Base-by-base conservation (phyloP, 2,797 vertebrate species). In the Thamnophis elegans region DNA sequence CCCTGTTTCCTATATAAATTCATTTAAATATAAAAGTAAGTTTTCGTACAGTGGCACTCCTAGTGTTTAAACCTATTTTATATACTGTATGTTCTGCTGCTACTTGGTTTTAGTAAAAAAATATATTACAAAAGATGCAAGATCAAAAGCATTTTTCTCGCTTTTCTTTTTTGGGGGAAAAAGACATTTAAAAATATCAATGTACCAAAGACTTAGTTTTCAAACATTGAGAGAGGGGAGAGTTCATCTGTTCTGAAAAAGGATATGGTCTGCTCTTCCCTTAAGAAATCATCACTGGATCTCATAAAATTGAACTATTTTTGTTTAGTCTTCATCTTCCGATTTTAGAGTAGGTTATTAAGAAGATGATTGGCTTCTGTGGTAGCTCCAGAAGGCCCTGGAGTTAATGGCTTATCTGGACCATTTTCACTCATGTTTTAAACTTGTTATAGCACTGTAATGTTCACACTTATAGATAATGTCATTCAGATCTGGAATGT, bases 171-270 rank as follows among this genome's bases (percentile, higher is more conserved):
- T 87, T 20, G 42, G 26, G 3, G 56, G 2, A 54, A 88, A 82
- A 82, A 91, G 54, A 42, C 22, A 28, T 90, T 88, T 88, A 10
- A 47, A 88, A 32, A 65, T 90, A 88, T 88, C 92, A 20, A n/a
- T 88, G 88, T 91, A 93, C 55, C 16, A 14, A 58, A 93, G 47
- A 65, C 55, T 88, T 93, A 85, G 85, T 93, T 93, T 90, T 93
- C 85, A 60, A 82, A 88, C 73, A 22, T 42, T 78, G 36, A 78
- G 32, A 18, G 73, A 78, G 36, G 73, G 36, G 9, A 22, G 42
- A 42, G 32, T 42, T 78, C 36, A 78, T 18, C 73, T 42, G 20
- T 42, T 42, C 73, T 78, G 36, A 78, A 78, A 78, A 78, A 42
- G 65, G 32, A 42, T 3, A 3, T 42, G 3, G 36, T 11, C 18